phyloP scores from a whole-genome alignment of 2,888 invertebrate genomes.

The Andrena minutula region DNA sequence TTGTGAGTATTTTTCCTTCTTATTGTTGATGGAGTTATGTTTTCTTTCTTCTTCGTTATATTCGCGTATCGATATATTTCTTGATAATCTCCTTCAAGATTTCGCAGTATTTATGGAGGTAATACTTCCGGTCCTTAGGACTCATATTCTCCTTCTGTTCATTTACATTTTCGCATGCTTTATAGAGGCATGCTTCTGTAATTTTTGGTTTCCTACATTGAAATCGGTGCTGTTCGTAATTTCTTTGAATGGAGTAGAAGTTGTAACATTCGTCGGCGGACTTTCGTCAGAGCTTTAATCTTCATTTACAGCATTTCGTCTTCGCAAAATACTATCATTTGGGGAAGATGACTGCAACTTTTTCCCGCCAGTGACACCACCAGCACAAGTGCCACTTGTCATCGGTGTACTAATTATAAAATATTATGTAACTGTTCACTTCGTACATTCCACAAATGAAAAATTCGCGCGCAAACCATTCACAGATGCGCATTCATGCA shows the following conservation, averaged over 20 bases:
- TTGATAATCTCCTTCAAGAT: constrained; percentile 37
- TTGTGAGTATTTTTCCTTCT: no score
- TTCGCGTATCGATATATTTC: background rate
- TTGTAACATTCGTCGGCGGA: background rate
- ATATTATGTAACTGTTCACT: no score
- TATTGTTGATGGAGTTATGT: no score
- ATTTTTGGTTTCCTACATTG: background rate
- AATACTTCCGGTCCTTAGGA: constrained; percentile 68
- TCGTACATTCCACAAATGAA: no score
- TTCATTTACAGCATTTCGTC: constrained; percentile 16
- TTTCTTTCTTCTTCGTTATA: background rate
- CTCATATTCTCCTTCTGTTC: constrained; percentile 11
- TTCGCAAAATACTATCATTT: background rate
- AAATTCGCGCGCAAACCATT: no score
- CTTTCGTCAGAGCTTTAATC: background rate
- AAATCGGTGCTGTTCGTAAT: background rate
- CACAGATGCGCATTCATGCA: no score
- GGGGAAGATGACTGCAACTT: no score
- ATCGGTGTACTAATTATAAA: no score
- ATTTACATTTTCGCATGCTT: background rate
- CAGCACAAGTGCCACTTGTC: no score
- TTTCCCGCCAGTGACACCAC: no score
- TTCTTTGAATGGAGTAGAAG: background rate
- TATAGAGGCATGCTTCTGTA: background rate
- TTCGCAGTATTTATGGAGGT: constrained; percentile 15